Evolutionary conservation across 2,888 invertebrate species (phyloP).

Genomic region (Julus scandinavius): DNA sequence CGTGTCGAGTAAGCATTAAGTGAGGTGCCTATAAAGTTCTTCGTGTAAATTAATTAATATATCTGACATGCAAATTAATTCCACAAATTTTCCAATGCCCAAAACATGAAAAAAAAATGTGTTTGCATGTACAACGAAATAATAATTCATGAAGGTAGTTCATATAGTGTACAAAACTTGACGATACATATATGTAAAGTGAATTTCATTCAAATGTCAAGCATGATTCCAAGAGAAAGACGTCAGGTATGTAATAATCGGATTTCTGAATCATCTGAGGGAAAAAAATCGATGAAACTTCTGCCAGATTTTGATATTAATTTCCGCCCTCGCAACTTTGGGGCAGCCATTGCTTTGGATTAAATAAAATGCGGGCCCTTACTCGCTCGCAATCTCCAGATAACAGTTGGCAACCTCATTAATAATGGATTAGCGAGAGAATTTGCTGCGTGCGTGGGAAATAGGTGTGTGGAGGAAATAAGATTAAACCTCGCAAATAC

Average conservation of each 20-base stretch:
- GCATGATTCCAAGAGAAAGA: neutral
- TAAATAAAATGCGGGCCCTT: neutral
- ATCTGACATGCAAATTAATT: neutral
- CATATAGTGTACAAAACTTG: neutral
- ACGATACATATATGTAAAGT: neutral
- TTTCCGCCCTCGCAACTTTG: neutral
- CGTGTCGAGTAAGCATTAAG: neutral
- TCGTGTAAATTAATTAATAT: neutral
- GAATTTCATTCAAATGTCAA: neutral
- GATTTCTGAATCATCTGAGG: neutral
- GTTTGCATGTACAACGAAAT: neutral
- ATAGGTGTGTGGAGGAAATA: neutral
- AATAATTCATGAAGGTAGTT: neutral
- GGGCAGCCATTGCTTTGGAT: neutral
- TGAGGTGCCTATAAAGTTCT: neutral
- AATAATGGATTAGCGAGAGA: neutral
- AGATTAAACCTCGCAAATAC: conserved; percentile 2
- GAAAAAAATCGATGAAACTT: conserved; percentile 16
- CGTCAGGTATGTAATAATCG: neutral
- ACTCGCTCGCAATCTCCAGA: neutral
- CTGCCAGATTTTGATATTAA: neutral
- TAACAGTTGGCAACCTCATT: conserved; percentile 39
- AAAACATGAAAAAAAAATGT: neutral
- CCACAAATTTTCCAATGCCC: neutral
- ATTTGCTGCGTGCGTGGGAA: neutral